Base-by-base conservation (phyloP, 1,140 invertebrate genomes). In the Lethrus apterus region DNA sequence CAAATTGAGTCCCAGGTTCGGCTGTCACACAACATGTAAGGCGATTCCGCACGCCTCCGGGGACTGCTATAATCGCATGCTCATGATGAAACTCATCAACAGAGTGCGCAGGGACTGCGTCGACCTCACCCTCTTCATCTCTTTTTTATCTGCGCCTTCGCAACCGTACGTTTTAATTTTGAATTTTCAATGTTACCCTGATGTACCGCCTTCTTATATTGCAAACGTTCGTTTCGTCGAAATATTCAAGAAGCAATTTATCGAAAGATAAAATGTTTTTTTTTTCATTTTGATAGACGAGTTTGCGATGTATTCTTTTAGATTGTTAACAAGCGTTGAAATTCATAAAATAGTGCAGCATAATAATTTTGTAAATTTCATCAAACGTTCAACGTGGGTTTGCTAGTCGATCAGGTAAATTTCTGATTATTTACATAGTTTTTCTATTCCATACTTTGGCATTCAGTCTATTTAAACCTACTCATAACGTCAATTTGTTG, bases 51-150 rank as follows among this genome's bases (percentile, higher is more conserved):
- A 42, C 47, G 48, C 54, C 48, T 51, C 42, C 21, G 46, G 56
- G 49, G 54, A 48, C 26, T 45, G 53, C 50, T 55, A 52, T 57
- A 57, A 57, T 57, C 53, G 56, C 56, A 57, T 57, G 55, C 50
- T 48, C 56, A 53, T 58, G 56, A 58, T 58, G 56, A 48, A 58
- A 55, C 56, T 58, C 56, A 58, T 58, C 56, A 56, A 50, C 51
- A 50, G 52, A 54, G 54, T 52, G 48, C 44, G 52, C 55, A 24
- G 48, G 48, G 57, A 57, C 58, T 54, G 55, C 30, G 24, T 29
- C 35, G 42, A 20, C 30, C 17, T 44, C 17, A 34, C 19, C 19
- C 32, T 34, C 4, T 17, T 18, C 32, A 34, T 34, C 19, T 18
- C 17, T 14, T 18, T 34, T 34, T 34, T 34, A 34, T 34, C 19